phyloP scores from a whole-genome alignment of 2,113 vertebrate genomes.

The Clarias macrocephalus region DNA sequence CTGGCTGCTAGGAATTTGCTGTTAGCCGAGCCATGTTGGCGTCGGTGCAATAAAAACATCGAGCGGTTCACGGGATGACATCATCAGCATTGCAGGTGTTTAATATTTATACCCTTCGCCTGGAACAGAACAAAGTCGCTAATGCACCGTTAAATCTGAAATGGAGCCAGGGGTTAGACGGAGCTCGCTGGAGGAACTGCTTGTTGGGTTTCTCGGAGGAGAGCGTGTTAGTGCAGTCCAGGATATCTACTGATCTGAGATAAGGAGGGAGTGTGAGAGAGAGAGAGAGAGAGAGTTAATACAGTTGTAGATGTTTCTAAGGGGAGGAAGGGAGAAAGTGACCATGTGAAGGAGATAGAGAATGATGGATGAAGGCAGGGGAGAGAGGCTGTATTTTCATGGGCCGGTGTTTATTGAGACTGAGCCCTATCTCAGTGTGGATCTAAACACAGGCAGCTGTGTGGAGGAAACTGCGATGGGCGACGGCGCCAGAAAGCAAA shows the following conservation, averaged over 20 bases:
- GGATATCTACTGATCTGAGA: neutral
- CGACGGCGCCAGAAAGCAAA: neutral
- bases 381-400: neutral
- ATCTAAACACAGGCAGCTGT: conserved; percentile 18
- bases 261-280: neutral
- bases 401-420: neutral
- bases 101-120: conserved; percentile 16
- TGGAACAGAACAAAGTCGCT: neutral
- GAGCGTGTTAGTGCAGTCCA: neutral
- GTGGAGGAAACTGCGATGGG: neutral
- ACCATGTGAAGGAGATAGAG: neutral
- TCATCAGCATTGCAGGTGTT: neutral
- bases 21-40: neutral
- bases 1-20: neutral
- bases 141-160: conserved; percentile 8
- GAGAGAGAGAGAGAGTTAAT: neutral
- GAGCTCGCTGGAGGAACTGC: neutral
- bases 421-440: neutral
- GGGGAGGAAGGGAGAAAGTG: conserved; percentile 15
- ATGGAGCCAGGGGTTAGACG: neutral
- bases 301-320: neutral
- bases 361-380: conserved; percentile 7
- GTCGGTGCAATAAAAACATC: neutral
- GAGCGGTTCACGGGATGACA: neutral
- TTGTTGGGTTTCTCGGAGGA: neutral